Conservation (phyloP, 2,113 vertebrate species). For the Carassius gibelio region DNA sequence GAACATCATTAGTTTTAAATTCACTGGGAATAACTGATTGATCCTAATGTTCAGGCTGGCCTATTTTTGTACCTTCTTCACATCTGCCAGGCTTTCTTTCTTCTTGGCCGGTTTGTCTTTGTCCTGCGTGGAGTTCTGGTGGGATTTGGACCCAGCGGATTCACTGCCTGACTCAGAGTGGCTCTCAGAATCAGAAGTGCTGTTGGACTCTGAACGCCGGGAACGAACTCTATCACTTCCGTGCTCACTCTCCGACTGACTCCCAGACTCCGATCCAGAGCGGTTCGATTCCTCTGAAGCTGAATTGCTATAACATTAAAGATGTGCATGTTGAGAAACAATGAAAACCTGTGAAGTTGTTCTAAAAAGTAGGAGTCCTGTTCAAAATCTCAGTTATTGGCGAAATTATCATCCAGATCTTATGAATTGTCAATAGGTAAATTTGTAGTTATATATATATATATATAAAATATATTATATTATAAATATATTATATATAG, state of each 20-base stretch:
- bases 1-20: neutral
- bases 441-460: neutral
- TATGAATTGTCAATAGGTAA: neutral
- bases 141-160: slow-evolving; percentile 88
- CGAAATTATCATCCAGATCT: neutral
- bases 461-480: too few relatives aligned
- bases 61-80: slow-evolving; percentile 90
- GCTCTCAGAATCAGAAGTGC: slow-evolving; percentile 91
- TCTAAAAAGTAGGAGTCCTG: neutral
- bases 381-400: neutral
- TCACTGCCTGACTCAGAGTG: slow-evolving; percentile 90
- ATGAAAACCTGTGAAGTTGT: neutral
- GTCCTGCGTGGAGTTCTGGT: slow-evolving; percentile 80
- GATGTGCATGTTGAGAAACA: slow-evolving; percentile 8
- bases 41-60: neutral
- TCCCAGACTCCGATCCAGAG: slow-evolving; percentile 89
- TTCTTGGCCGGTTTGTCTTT: slow-evolving; percentile 93
- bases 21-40: neutral
- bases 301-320: slow-evolving; percentile 81
- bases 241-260: slow-evolving; percentile 93
- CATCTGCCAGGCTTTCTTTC: slow-evolving; percentile 95
- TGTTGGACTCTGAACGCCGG: slow-evolving; percentile 87
- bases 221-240: slow-evolving; percentile 84
- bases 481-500: too few relatives aligned
- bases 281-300: slow-evolving; percentile 91